Base-by-base conservation (phyloP, 2,113 vertebrate species). In the Vanacampus margaritifer region DNA sequence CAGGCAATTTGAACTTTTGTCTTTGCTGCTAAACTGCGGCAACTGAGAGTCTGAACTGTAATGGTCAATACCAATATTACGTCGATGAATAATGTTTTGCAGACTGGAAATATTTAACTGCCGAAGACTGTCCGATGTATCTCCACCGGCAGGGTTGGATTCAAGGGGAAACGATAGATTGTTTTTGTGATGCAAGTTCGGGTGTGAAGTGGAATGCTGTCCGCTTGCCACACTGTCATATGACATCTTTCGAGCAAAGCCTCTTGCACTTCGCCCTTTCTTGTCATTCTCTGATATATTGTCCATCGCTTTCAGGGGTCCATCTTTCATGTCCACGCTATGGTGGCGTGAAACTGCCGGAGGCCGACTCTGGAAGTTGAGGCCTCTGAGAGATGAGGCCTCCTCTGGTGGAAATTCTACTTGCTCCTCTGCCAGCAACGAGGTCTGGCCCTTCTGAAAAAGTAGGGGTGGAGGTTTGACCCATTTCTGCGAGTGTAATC, bases 11-110 rank as follows among this genome's bases (percentile, higher is more conserved):
- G 43, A 63, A 69, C 54, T 71, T 78, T 90, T 39, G 10, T 86
- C 41, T 68, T 56, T 48, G 71, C 88, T 87, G 50, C 74, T 75
- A 58, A 88, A 87, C 69, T 91, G 89, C 41, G 82, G 85, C 61
- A 95, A 86, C 78, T 95, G 95, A 54, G 94, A 94, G 81, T 95
- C 92, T 0, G 94, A 96, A 74, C 92, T 94, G 75, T 94, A 95
- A 76, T 94, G 93, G 81, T 92, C 91, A 41, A 93, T 80, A 1
- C 94, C 95, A 0, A 91, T 88, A 71, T 92, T 92, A 70, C 87
- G 91, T 50, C 90, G 93, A 41, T 86, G 90, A 53, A 95, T 87
- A 28, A 97, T 93, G 39, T 73, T 94, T 65, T 80, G 88, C 56
- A 97, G 78, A 68, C 92, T 93, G 65, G 94, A 96, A 68, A 93